Conservation (phyloP, 2,797 vertebrate species). For the Phrynocephalus vlangalii region DNA sequence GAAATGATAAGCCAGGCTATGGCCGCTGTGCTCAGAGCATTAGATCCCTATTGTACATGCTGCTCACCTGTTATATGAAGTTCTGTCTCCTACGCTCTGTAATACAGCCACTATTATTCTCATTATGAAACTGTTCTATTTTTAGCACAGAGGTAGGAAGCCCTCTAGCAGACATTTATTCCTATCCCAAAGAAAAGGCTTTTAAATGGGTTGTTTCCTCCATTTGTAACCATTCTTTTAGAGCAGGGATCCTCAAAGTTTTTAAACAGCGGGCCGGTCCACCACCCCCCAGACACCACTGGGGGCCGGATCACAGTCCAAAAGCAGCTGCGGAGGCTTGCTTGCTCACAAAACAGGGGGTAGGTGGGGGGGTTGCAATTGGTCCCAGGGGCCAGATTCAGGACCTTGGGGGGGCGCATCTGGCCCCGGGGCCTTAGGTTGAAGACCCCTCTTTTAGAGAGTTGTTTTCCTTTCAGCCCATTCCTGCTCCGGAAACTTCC, state of each 20-base stretch:
- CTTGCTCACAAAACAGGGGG: no score
- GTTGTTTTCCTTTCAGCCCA: neutral
- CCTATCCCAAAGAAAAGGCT: conserved; percentile 7
- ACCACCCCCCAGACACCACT: no score
- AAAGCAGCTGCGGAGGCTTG: no score
- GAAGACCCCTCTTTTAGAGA: neutral
- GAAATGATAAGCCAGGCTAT: neutral
- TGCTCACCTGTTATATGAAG: neutral
- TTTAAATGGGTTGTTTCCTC: neutral
- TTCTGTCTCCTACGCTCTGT: neutral
- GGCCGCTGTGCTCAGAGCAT: neutral
- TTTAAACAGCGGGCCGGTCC: no score
- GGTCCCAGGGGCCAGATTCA: no score
- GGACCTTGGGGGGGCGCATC: no score
- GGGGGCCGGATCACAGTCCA: no score
- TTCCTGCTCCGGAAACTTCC: neutral
- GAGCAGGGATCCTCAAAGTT: no score
- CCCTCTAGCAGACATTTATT: neutral
- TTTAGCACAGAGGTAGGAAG: neutral
- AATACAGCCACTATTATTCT: no score
- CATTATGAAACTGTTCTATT: fast-evolving
- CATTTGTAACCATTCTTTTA: neutral
- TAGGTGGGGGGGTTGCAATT: no score
- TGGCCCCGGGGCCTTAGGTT: no score
- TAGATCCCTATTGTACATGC: neutral